Conservation (phyloP, 2,113 vertebrate genomes). For the Ciconia maguari region DNA sequence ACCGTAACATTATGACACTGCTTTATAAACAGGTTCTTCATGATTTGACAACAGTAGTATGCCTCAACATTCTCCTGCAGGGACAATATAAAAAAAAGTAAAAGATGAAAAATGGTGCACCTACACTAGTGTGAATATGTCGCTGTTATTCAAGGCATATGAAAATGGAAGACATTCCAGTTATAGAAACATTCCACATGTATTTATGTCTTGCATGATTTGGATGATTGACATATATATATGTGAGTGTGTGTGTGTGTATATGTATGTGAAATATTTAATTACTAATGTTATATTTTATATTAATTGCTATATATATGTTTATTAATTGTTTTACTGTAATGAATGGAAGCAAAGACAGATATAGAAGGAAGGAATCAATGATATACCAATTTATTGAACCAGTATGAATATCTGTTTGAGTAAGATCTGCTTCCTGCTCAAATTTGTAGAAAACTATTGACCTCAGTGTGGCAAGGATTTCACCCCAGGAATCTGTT, state of each 20-base stretch:
- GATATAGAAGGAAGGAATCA: background rate
- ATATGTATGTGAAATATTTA: background rate
- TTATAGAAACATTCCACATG: background rate
- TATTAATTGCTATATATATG: background rate
- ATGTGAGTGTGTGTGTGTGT: background rate
- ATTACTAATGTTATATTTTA: background rate
- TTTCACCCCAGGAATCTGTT: background rate
- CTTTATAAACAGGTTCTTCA: background rate
- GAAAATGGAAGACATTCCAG: background rate
- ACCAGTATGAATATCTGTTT: background rate
- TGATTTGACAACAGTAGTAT: background rate
- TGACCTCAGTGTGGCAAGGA: background rate
- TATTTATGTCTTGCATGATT: background rate
- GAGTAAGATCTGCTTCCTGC: background rate
- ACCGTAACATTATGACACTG: background rate
- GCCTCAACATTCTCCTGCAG: background rate
- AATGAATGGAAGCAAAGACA: background rate
- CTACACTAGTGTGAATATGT: background rate
- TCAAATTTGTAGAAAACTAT: background rate
- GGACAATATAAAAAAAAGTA: background rate
- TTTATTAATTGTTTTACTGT: background rate
- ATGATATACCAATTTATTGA: background rate
- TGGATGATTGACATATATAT: background rate
- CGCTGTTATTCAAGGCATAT: background rate
- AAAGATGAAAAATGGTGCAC: background rate